Conservation (phyloP, 2,888 invertebrate genomes). For the Schizotus pectinicornis region DNA sequence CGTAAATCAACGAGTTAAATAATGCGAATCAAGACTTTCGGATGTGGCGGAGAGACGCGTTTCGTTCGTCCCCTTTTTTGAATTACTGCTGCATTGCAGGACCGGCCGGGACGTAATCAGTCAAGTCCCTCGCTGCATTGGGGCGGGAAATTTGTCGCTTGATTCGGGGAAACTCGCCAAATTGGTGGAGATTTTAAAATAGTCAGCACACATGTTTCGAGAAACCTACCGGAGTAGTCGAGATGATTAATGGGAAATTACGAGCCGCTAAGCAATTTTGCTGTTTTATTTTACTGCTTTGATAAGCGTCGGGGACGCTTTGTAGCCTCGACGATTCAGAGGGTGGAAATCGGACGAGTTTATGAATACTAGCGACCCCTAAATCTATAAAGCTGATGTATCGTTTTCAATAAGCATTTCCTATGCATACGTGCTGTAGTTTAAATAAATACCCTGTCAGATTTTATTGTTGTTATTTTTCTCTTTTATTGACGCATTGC, state of each 20-base stretch:
- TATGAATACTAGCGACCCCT: constrained; percentile 22
- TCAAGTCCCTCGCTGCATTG: no score
- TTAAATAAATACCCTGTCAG: constrained; percentile 51
- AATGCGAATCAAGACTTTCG: constrained; percentile 6
- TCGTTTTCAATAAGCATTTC: constrained; percentile 51
- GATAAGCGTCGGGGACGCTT: neutral
- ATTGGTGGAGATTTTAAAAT: neutral
- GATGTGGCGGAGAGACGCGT: neutral
- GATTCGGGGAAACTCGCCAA: neutral
- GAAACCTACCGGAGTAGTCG: neutral
- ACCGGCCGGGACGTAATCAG: no score
- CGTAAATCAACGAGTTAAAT: constrained; percentile 9
- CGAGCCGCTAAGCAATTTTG: neutral
- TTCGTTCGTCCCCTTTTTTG: neutral
- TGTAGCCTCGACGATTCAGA: neutral
- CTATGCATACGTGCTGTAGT: constrained; percentile 44
- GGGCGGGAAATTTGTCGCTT: neutral
- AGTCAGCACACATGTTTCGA: neutral
- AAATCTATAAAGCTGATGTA: constrained; percentile 48
- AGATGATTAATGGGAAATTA: neutral
- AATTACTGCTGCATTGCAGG: no score
- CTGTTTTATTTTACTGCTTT: constrained; percentile 1
- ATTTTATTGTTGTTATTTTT: constrained; percentile 52
- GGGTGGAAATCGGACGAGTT: constrained; percentile 16
- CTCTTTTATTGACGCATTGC: constrained; percentile 48